A percentile compares a stretch with the other conserved stretches of the same genome.
These are phyloP conservation scores for Notolabrus celidotus DNA, from an alignment of 2,797 vertebrate genomes.

Conservation along the genomic window DNA sequence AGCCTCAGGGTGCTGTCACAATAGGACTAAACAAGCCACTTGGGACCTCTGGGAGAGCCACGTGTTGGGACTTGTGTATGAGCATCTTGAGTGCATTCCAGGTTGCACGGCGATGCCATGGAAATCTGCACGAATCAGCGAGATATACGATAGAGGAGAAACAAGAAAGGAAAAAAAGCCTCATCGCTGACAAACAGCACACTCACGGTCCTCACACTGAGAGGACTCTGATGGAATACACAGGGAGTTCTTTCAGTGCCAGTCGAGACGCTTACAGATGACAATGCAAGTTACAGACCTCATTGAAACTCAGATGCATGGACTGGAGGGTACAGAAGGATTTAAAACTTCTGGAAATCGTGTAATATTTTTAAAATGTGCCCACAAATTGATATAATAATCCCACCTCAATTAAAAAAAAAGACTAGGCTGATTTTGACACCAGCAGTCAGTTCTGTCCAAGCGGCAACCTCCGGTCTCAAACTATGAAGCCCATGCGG, in stretches of 20 bases:
- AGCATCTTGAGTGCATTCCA: conserved; percentile 60
- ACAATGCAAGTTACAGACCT: too few relatives aligned
- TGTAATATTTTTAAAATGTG: too few relatives aligned
- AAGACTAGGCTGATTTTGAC: background rate
- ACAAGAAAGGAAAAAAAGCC: conserved; percentile 26
- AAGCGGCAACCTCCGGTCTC: too few relatives aligned
- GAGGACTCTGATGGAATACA: conserved; percentile 15
- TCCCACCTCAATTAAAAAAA: background rate
- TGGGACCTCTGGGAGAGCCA: conserved; percentile 53
- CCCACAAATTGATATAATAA: background rate
- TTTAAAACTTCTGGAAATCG: too few relatives aligned
- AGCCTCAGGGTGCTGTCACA: conserved; percentile 70
- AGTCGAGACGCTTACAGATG: background rate
- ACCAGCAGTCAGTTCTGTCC: background rate
- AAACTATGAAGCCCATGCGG: too few relatives aligned
- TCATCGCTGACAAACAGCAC: conserved; percentile 13
- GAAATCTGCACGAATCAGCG: conserved; percentile 46
- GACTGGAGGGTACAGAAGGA: too few relatives aligned
- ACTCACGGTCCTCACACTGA: conserved; percentile 30
- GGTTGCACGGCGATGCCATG: conserved; percentile 57
- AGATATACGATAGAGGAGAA: conserved; percentile 44
- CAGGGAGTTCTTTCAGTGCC: background rate
- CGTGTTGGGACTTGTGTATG: conserved; percentile 68
- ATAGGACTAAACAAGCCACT: conserved; percentile 70
- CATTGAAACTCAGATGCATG: too few relatives aligned